These are phyloP conservation scores for Nycticryphes semicollaris DNA, from an alignment of 2,113 vertebrate species.

Conservation along the genomic window DNA sequence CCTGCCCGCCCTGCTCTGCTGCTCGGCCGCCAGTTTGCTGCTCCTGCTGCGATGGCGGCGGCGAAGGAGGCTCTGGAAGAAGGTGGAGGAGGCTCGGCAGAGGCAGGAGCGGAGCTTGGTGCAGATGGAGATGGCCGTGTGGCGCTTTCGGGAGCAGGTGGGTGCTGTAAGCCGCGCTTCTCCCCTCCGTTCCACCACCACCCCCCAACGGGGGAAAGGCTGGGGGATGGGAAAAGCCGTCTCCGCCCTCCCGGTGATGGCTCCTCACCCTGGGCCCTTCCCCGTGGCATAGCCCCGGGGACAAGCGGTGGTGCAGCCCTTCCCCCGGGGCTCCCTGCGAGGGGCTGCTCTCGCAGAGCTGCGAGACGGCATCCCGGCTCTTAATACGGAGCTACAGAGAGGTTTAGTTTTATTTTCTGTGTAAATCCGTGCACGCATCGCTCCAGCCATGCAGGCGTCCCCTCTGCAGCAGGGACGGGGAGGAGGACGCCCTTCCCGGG, in stretches of 20 bases:
- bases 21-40: neutral
- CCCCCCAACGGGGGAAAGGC: neutral
- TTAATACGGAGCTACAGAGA: rapidly evolving
- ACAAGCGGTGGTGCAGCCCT: neutral
- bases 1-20: neutral
- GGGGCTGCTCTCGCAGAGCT: neutral
- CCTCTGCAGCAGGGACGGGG: neutral
- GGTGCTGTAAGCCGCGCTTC: neutral
- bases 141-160: slow-evolving; percentile 48
- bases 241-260: neutral
- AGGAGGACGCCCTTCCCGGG: neutral
- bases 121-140: neutral
- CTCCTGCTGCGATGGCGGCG: slow-evolving; percentile 44
- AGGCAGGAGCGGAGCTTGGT: slow-evolving; percentile 39
- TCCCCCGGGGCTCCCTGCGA: neutral
- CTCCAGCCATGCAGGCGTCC: neutral
- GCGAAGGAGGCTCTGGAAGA: neutral
- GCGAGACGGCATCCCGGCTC: neutral
- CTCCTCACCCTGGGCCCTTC: neutral
- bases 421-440: rapidly evolving
- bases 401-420: neutral
- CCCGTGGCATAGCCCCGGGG: rapidly evolving
- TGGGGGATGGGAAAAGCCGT: no score
- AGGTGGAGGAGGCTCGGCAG: slow-evolving; percentile 11
- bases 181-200: neutral